Conservation (phyloP, 2,888 invertebrate species). For the Heteromyza rotundicornis region DNA sequence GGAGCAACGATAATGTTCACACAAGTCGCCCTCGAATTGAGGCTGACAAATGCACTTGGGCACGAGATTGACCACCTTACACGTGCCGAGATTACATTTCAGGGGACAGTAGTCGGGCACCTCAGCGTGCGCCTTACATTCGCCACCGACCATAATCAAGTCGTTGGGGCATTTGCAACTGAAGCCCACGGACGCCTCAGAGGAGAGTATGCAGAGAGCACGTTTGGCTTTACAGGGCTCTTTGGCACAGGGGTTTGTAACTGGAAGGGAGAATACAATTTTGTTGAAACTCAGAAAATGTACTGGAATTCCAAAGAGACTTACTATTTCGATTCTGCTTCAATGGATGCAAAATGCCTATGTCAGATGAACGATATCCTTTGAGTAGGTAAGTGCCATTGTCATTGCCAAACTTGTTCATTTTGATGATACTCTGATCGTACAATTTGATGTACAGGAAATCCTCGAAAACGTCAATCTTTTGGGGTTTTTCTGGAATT, state of each 20-base stretch:
- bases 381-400: constrained; percentile 66
- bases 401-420: constrained; percentile 72
- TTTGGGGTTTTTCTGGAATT: constrained; percentile 68
- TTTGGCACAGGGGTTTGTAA: constrained; percentile 68
- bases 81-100: constrained; percentile 69
- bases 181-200: constrained; percentile 59
- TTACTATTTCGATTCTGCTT: constrained; percentile 67
- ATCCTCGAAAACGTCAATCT: constrained; percentile 78
- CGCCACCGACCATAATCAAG: constrained; percentile 56
- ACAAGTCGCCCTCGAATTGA: constrained; percentile 70
- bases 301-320: too few species aligned
- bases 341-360: constrained; percentile 72
- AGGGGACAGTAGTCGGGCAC: constrained; percentile 64
- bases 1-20: constrained; percentile 74
- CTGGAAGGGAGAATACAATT: constrained; percentile 40
- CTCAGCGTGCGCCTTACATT: constrained; percentile 53
- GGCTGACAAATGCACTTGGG: constrained; percentile 72
- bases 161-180: constrained; percentile 69
- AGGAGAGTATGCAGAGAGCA: constrained; percentile 69
- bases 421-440: constrained; percentile 68
- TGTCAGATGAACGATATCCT: constrained; percentile 69
- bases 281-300: too few species aligned
- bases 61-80: constrained; percentile 65
- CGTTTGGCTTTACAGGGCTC: constrained; percentile 67
- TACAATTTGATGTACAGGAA: constrained; percentile 72